Evolutionary conservation across 2,797 vertebrate genomes (phyloP).

Genomic region (Pangasius larnaudii): DNA sequence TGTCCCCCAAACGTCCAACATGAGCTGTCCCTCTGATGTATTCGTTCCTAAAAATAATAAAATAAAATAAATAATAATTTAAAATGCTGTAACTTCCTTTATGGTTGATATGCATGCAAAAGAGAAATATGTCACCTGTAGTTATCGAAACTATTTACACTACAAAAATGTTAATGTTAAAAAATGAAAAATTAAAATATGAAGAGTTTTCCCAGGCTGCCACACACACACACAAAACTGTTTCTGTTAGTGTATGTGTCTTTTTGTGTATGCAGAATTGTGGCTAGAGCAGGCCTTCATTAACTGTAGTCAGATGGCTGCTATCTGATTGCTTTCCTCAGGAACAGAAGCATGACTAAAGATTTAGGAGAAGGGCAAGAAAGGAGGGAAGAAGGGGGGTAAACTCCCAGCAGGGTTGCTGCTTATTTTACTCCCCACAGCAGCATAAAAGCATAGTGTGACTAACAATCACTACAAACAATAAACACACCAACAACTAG

Average conservation of each 20-base stretch:
- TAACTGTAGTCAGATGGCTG: slow-evolving; percentile 44
- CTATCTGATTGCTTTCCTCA: slow-evolving; percentile 44
- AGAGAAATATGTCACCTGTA: neutral
- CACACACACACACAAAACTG: neutral
- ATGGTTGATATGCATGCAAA: neutral
- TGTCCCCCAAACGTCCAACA: no score
- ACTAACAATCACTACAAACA: slow-evolving; percentile 66
- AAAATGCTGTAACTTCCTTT: neutral
- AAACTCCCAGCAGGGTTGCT: slow-evolving; percentile 19
- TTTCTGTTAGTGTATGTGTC: neutral
- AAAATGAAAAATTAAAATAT: neutral
- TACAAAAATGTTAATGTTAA: neutral
- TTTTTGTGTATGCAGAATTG: neutral
- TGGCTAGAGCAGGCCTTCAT: slow-evolving; percentile 38
- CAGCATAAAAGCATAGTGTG: slow-evolving; percentile 65
- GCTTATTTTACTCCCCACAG: slow-evolving; percentile 48
- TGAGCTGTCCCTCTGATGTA: no score
- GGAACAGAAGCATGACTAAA: slow-evolving; percentile 37
- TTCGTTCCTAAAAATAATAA: no score
- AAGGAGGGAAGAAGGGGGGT: slow-evolving; percentile 11
- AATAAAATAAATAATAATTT: no score
- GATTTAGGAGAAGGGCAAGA: slow-evolving; percentile 7
- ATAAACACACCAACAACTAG: slow-evolving; percentile 57
- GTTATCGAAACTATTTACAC: neutral
- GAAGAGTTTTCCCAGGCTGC: neutral